These are phyloP conservation scores for Acrobasis consociella DNA, from an alignment of 2,888 invertebrate genomes.

Conservation along the genomic window DNA sequence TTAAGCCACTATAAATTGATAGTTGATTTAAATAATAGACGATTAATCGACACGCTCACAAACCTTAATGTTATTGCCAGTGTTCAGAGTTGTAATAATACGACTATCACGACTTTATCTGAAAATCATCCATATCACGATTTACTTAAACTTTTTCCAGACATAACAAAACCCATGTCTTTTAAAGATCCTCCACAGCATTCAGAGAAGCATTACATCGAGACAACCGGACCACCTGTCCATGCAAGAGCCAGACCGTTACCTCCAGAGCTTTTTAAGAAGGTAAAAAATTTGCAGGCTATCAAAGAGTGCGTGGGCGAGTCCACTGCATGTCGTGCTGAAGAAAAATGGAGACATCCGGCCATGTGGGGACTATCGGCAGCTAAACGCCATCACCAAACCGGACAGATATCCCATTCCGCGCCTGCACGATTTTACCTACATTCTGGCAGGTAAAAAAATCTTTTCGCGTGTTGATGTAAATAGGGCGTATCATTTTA, in stretches of 20 bases:
- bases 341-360: slow-evolving; percentile 33
- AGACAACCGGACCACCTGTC: slow-evolving; percentile 24
- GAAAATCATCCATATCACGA: too few species aligned
- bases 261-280: slow-evolving; percentile 23
- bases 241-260: slow-evolving; percentile 17
- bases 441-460: slow-evolving; percentile 25
- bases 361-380: slow-evolving; percentile 43
- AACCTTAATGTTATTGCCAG: too few species aligned
- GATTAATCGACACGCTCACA: too few species aligned
- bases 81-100: too few species aligned
- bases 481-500: slow-evolving; percentile 27
- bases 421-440: slow-evolving; percentile 28
- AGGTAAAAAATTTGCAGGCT: slow-evolving; percentile 36
- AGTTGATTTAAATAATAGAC: too few species aligned
- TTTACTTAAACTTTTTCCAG: too few species aligned
- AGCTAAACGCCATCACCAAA: slow-evolving; percentile 31
- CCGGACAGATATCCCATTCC: slow-evolving; percentile 34
- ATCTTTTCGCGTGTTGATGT: slow-evolving; percentile 29
- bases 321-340: too few species aligned
- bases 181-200: slow-evolving; percentile 22
- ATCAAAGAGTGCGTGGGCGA: slow-evolving; percentile 35
- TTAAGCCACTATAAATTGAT: too few species aligned
- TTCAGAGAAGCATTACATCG: slow-evolving; percentile 27
- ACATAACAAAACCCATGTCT: slow-evolving; percentile 9
- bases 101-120: too few species aligned